Base-by-base conservation (phyloP, 2,113 vertebrate genomes). In the Glaucidium brasilianum region DNA sequence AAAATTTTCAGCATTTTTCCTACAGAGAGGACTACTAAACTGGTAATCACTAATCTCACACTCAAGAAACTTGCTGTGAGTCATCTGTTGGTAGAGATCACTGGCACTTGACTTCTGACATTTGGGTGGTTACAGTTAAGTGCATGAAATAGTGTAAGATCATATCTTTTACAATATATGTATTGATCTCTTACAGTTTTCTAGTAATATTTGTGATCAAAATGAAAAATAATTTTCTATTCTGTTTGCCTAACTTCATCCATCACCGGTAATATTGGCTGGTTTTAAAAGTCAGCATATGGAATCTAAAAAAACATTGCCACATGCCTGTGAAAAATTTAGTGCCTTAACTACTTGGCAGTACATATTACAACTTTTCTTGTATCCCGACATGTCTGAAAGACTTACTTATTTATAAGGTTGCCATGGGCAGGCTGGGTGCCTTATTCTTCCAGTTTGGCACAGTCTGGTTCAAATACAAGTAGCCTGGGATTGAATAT, bases 141-240 rank as follows among this genome's bases (percentile, higher is more conserved):
- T 30, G 30, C 10, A 11, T 0, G 1, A 35, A 15, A 39, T 10
- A 43, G 8, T 9, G 20, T 29, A 37, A 20, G 13, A 43, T 3
- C 9, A 5, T n/a, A 27, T 25, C 2, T 85, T 78, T 77, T 15
- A n/a, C 16, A 49, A 66, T 34, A 30, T 34, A 25, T 3, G 3
- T 53, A n/a, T 30, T 29, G 5, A 58, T 77, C 32, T 69, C n/a
- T 30, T 15, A 17, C 25, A 71, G 2, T 55, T 71, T 74, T 75
- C 26, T 75, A 20, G 22, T 11, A 82, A 12, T 26, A 3, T 30
- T 78, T 45, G 56, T 66, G 2, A 12, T 77, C 2, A 26, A 58
- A 23, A 39, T 32, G 66, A 67, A 72, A 73, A 66, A 55, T 23
- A 15, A 45, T 55, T 45, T 4, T 23, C 35, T 85, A 4, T 74